Percentiles rank a stretch among this genome's conserved stretches.
These are phyloP conservation scores for Siderastrea radians DNA, from an alignment of 92 coral and sea anemone species.

Conservation along the genomic window DNA sequence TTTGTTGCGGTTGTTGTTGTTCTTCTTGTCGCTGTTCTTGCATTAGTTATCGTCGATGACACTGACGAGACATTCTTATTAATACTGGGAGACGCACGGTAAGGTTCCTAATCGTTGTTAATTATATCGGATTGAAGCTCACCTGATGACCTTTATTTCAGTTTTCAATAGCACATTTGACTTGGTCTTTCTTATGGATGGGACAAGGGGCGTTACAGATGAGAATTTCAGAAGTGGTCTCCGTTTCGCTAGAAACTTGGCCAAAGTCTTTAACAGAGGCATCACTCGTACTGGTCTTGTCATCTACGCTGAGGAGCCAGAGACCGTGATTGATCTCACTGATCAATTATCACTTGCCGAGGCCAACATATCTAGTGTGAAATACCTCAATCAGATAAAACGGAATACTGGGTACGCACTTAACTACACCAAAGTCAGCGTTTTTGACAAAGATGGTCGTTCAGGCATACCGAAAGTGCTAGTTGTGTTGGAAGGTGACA, in stretches of 20 bases:
- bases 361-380: neutral
- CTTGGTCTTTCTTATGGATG: slow-evolving; percentile 17
- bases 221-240: neutral
- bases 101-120: no score
- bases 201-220: neutral
- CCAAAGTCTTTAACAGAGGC: neutral
- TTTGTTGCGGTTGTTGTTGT: no score
- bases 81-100: no score
- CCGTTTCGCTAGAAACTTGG: slow-evolving; percentile 4
- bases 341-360: neutral
- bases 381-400: neutral
- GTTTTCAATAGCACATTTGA: slow-evolving; percentile 22
- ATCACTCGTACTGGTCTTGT: slow-evolving; percentile 7
- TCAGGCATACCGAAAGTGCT: slow-evolving; percentile 6
- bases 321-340: slow-evolving; percentile 6
- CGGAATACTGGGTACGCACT: slow-evolving; percentile 3
- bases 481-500: neutral
- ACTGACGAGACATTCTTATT: no score
- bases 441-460: neutral
- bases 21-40: no score
- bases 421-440: neutral
- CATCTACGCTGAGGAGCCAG: slow-evolving; percentile 7
- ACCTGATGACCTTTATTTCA: neutral
- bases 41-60: no score
- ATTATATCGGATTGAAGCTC: no score